Conservation (phyloP, 2,888 invertebrate genomes). For the Cheiracanthium punctorium region DNA sequence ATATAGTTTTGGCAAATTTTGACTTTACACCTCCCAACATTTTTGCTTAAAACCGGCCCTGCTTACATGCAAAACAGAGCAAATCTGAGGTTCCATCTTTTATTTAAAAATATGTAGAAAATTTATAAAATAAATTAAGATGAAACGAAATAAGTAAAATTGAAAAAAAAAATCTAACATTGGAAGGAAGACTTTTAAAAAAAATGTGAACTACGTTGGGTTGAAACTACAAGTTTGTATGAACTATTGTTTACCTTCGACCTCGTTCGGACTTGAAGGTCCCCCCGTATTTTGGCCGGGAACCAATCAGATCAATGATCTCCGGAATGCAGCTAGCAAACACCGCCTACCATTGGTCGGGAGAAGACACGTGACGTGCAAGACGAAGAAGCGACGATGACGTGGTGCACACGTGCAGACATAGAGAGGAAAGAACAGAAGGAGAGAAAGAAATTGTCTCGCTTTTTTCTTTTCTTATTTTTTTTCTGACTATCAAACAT, state of each 20-base stretch:
- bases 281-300: constrained; percentile 99
- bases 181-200: constrained; percentile 24
- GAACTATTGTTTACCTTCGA: constrained; percentile 87
- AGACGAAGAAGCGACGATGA: constrained; percentile 67
- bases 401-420: constrained; percentile 63
- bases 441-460: constrained; percentile 55
- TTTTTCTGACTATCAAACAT: constrained; percentile 46
- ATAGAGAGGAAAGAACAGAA: constrained; percentile 59
- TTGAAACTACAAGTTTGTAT: constrained; percentile 54
- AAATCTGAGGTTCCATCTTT: constrained; percentile 57
- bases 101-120: not conserved
- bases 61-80: too few relatives aligned
- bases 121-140: not conserved
- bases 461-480: constrained; percentile 32
- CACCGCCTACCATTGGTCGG: constrained; percentile 87
- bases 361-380: constrained; percentile 69
- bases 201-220: constrained; percentile 61
- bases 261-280: constrained; percentile 99
- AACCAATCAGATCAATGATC: constrained; percentile 99
- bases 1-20: too few relatives aligned
- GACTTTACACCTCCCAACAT: too few relatives aligned
- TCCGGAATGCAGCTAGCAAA: constrained; percentile 99
- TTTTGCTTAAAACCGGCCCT: too few relatives aligned
- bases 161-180: constrained; percentile 30
- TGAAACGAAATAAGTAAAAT: constrained; percentile 22